Conservation (phyloP, 2,113 vertebrate species). For the Periophthalmus modestus region DNA sequence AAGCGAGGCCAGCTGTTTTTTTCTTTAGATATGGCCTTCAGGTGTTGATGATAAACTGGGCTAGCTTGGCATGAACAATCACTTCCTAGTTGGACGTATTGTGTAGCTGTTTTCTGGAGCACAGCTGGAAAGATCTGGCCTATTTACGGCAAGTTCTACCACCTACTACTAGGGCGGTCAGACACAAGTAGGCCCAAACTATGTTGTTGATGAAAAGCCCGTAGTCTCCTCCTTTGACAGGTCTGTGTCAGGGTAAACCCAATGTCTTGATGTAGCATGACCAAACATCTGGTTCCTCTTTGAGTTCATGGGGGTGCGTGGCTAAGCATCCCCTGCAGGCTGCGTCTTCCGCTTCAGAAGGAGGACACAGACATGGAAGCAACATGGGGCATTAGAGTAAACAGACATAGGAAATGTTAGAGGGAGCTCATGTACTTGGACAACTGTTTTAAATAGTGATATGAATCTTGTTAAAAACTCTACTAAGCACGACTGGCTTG, state of each 20-base stretch:
- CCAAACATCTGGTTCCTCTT: conserved; percentile 79
- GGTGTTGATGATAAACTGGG: conserved; percentile 15
- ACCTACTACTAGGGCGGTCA: neutral
- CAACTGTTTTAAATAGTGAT: neutral
- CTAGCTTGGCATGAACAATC: conserved; percentile 45
- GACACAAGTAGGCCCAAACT: conserved; percentile 19
- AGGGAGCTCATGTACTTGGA: neutral
- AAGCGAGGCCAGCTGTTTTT: conserved; percentile 25
- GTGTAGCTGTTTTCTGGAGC: conserved; percentile 18
- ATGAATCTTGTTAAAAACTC: neutral
- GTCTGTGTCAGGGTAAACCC: conserved; percentile 30
- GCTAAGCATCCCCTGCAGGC: conserved; percentile 67
- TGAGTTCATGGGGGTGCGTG: conserved; percentile 55
- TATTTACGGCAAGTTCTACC: neutral
- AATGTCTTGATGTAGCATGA: conserved; percentile 57
- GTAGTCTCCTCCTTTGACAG: conserved; percentile 26
- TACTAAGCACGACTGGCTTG: neutral
- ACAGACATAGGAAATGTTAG: conserved; percentile 12
- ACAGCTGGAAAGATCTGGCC: conserved; percentile 18
- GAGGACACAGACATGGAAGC: conserved; percentile 29
- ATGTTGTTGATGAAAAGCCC: conserved; percentile 42
- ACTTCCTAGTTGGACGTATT: conserved; percentile 17
- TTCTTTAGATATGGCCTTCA: conserved; percentile 18
- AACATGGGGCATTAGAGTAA: conserved; percentile 32
- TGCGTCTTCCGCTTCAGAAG: conserved; percentile 43